Conservation (phyloP, 1,140 invertebrate species). For the Triops longicaudatus region DNA sequence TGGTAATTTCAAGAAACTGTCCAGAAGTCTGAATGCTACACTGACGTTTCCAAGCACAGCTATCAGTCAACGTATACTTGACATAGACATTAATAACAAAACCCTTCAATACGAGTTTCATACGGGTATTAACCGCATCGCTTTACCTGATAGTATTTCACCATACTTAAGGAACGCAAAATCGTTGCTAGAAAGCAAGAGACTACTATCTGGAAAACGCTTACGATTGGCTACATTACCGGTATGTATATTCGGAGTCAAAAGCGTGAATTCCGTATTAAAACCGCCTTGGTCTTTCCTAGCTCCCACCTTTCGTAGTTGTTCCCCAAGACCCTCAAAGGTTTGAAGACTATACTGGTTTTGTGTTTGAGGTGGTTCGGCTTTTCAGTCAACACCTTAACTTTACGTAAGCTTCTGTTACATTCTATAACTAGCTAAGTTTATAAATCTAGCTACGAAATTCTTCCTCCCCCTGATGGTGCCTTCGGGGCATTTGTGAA, state of each 20-base stretch:
- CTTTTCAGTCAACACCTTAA: neutral
- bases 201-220: neutral
- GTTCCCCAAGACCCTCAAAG: neutral
- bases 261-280: too few species aligned
- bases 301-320: neutral
- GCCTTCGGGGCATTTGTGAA: constrained; percentile 14
- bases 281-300: too few species aligned
- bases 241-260: neutral
- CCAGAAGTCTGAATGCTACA: too few species aligned
- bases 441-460: too few species aligned
- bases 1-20: too few species aligned
- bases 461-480: neutral
- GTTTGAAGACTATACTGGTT: neutral
- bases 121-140: neutral
- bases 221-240: neutral
- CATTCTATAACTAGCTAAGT: too few species aligned
- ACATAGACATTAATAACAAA: neutral
- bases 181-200: neutral
- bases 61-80: neutral
- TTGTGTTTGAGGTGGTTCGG: neutral
- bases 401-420: neutral
- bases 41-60: neutral
- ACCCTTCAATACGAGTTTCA: neutral
- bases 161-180: neutral
- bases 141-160: neutral